These are phyloP conservation scores for Brachionus calyciflorus DNA, from an alignment of 1,140 invertebrate genomes.

Conservation along the genomic window DNA sequence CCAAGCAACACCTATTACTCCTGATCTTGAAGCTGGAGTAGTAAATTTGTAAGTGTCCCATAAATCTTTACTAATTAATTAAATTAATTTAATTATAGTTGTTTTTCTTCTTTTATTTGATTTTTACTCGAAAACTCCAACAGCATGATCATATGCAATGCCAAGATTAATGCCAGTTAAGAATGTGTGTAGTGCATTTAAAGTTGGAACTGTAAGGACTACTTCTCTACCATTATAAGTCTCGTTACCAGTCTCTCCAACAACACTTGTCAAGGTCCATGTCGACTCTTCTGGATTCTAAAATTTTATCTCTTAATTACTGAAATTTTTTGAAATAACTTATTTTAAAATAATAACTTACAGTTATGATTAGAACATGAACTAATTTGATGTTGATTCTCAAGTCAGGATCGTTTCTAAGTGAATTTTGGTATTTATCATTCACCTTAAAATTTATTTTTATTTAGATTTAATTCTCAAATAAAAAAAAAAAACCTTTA, in stretches of 20 bases:
- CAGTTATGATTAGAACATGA: slow-evolving; percentile 19
- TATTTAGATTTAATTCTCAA: too few species aligned
- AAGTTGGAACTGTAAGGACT: neutral
- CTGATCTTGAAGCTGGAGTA: neutral
- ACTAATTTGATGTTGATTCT: slow-evolving; percentile 9
- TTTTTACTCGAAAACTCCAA: slow-evolving; percentile 18
- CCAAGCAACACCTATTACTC: neutral
- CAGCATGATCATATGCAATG: slow-evolving; percentile 30
- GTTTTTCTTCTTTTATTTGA: too few species aligned
- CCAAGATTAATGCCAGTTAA: neutral
- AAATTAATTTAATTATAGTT: neutral
- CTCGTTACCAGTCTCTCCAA: neutral
- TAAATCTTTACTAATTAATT: neutral
- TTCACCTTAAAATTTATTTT: neutral
- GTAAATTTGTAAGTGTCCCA: neutral
- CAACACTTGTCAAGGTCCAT: neutral
- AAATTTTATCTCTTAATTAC: neutral
- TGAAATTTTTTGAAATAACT: neutral
- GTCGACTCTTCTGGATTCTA: neutral
- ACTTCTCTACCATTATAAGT: slow-evolving; percentile 19
- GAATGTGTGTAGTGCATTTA: neutral
- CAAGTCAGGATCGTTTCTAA: slow-evolving; percentile 11
- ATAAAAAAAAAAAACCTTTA: too few species aligned
- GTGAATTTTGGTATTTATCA: slow-evolving; percentile 26
- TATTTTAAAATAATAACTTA: neutral